Base-by-base conservation (phyloP, 2,888 invertebrate genomes). In the Clepsis dumicolana region DNA sequence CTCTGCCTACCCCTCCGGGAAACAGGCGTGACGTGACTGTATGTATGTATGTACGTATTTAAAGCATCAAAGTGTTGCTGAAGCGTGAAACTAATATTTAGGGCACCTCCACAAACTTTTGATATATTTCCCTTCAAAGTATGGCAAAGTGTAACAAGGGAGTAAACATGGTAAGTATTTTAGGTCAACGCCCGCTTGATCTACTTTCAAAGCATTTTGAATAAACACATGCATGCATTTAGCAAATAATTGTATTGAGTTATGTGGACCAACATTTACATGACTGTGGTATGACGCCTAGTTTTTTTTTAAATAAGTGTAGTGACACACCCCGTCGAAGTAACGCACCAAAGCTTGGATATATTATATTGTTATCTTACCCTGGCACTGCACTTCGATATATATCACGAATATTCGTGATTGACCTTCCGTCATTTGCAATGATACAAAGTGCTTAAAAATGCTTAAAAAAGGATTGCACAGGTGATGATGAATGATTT, bases 191-290 rank as follows among this genome's bases (percentile, higher is more conserved):
- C 21, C 38, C 56, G 56, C 56, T 61, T 16, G 67, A 27, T 50
- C 67, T 56, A 67, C 35, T 63, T 67, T 25, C 12, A 52, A 63
- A 67, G 56, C 57, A 67, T 62, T 56, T 50, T 18, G 56, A 27
- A 38, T 61, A 63, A 57, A 48, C 62, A 50, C 24, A 27, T 52
- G 54, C 44, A 54, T 35, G 29, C 27, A 61, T 61, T 41, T 61
- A 61, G 61, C 44, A 50, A 56, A 56, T 61, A 62, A 32, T 50
- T 35, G 65, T 38, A 27, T 57, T 52, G 57, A 59, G 25, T 52
- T 52, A 52, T 52, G n/a, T 27, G n/a, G 52, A 52, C 5, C 16
- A 48, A 21, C 14, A 48, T 48, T 48, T 48, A 48, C 18, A 48
- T 16, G 29, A 29, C 4, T 7, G 16, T 4, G 41, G 7, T 16